Conservation (phyloP, 2,888 invertebrate species). For the Rhorus exstirpatorius region DNA sequence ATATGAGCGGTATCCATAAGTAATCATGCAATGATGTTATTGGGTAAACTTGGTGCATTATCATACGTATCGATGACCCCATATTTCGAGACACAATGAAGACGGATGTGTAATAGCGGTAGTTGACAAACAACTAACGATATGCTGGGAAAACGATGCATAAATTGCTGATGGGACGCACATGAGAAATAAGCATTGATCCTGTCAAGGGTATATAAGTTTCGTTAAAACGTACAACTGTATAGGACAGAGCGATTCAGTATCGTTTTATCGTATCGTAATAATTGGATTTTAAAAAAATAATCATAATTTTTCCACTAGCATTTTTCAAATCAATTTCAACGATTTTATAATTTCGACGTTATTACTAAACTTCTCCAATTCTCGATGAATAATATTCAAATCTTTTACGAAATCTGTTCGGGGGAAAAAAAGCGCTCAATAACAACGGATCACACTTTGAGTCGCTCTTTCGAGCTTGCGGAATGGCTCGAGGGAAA, state of each 20-base stretch:
- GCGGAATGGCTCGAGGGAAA: not conserved
- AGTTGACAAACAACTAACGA: constrained; percentile 5
- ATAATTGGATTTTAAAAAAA: too few relatives aligned
- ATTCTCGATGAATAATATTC: not conserved
- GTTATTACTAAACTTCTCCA: not conserved
- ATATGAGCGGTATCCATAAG: not conserved
- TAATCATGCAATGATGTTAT: constrained; percentile 13
- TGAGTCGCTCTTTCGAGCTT: not conserved
- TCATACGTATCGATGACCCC: not conserved
- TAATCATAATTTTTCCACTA: too few relatives aligned
- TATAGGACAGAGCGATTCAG: too few relatives aligned
- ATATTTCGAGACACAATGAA: constrained; percentile 1
- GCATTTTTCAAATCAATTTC: too few relatives aligned
- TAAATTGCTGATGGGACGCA: not conserved
- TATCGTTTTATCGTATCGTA: too few relatives aligned
- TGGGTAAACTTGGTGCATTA: constrained; percentile 1
- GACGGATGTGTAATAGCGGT: constrained; percentile 4
- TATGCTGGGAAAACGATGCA: not conserved
- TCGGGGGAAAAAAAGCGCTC: not conserved
- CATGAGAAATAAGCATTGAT: constrained; percentile 4
- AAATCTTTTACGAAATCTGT: not conserved
- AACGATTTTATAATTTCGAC: too few relatives aligned
- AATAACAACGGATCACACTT: not conserved
- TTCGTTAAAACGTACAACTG: not conserved
- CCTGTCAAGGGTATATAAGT: not conserved